Conservation (phyloP, 2,888 invertebrate species). For the Macropis europaea region DNA sequence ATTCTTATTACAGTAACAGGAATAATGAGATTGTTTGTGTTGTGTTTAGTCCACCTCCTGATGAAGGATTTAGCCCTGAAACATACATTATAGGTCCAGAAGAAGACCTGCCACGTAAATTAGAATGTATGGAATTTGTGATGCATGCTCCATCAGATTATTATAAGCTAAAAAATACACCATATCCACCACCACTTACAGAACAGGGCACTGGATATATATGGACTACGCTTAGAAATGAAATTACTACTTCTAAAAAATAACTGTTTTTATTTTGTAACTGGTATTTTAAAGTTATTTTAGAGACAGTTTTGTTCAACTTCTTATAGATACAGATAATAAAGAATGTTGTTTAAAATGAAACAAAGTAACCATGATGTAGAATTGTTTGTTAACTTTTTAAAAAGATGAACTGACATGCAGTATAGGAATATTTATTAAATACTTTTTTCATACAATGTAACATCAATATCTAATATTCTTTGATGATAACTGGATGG, state of each 20-base stretch:
- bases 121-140: slow-evolving; percentile 94
- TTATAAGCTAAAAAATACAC: slow-evolving; percentile 88
- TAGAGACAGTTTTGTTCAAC: neutral
- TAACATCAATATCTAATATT: slow-evolving; percentile 52
- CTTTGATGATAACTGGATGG: slow-evolving; percentile 20
- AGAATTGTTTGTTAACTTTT: neutral
- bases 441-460: slow-evolving; percentile 52
- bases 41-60: slow-evolving; percentile 84
- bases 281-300: neutral
- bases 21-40: slow-evolving; percentile 9
- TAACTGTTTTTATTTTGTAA: slow-evolving; percentile 36
- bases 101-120: slow-evolving; percentile 92
- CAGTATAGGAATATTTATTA: slow-evolving; percentile 52
- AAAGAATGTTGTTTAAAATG: neutral
- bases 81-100: slow-evolving; percentile 96
- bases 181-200: slow-evolving; percentile 85
- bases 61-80: slow-evolving; percentile 91
- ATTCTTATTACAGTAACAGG: neutral
- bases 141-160: slow-evolving; percentile 97
- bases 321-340: neutral
- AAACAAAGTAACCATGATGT: neutral
- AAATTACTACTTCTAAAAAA: slow-evolving; percentile 65
- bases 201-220: slow-evolving; percentile 74
- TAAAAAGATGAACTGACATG: slow-evolving; percentile 23
- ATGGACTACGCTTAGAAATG: slow-evolving; percentile 77